A percentile compares a stretch with the other conserved stretches of the same genome.
These are phyloP conservation scores for Bruchidius siliquastri DNA, from an alignment of 2,888 invertebrate genomes.

Conservation along the genomic window DNA sequence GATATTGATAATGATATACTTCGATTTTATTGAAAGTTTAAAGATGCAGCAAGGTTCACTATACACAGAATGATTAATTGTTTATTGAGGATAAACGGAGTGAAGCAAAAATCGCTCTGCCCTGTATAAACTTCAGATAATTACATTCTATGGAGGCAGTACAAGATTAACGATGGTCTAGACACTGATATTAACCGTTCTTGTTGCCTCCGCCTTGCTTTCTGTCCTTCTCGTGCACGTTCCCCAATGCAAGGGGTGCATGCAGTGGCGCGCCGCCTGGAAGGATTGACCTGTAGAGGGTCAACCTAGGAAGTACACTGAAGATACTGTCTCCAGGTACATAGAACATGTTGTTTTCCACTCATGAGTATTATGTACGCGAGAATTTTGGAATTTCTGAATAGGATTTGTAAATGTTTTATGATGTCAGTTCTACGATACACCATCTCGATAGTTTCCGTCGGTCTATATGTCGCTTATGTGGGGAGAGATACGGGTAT, in stretches of 20 bases:
- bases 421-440: no score
- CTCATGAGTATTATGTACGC: no score
- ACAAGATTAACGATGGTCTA: constrained; percentile 49
- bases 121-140: constrained; percentile 34
- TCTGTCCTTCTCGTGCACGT: constrained; percentile 26
- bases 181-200: constrained; percentile 47
- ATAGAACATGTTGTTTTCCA: no score
- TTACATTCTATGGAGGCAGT: constrained; percentile 48
- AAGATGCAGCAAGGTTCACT: neutral
- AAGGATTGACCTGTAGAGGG: no score
- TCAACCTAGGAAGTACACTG: no score
- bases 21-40: neutral
- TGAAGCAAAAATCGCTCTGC: neutral
- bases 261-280: neutral
- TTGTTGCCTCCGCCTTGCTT: neutral
- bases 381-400: no score
- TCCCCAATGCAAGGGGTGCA: neutral
- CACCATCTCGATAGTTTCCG: no score
- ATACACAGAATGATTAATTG: neutral
- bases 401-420: no score
- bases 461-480: no score
- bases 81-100: neutral
- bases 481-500: no score
- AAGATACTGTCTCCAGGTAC: no score
- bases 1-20: neutral